phyloP scores from a whole-genome alignment of 1,140 invertebrate genomes.

The Neotoxoptera formosana region DNA sequence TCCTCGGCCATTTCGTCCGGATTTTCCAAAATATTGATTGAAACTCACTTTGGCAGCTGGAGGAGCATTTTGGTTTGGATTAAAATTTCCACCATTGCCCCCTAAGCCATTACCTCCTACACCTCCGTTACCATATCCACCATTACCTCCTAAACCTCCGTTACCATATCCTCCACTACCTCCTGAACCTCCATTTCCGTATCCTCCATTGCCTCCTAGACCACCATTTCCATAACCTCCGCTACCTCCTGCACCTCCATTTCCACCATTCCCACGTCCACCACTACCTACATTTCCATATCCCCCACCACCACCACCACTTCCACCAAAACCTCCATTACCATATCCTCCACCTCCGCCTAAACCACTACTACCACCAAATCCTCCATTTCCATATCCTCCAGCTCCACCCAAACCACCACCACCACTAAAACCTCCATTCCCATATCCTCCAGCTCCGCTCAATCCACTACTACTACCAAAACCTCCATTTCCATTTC shows the following conservation, averaged over 20 bases:
- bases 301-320: background rate
- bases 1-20: conserved; percentile 6
- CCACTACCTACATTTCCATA: background rate
- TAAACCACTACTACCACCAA: background rate
- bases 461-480: background rate
- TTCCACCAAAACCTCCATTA: background rate
- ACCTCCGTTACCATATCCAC: background rate
- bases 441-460: background rate
- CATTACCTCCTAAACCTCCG: background rate
- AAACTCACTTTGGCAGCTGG: conserved; percentile 48
- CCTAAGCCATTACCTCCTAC: background rate
- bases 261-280: background rate
- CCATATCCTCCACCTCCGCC: background rate
- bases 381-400: background rate
- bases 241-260: background rate
- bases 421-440: background rate
- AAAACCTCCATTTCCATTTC: background rate
- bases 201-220: background rate
- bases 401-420: background rate
- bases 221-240: background rate
- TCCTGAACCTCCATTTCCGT: background rate
- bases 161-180: background rate
- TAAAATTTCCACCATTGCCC: conserved; percentile 12
- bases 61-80: conserved; percentile 56
- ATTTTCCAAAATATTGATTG: conserved; percentile 30